Percentiles rank a stretch among this genome's conserved stretches.
Conservation (phyloP, 2,888 invertebrate genomes). For the Melinaea menophilus region DNA sequence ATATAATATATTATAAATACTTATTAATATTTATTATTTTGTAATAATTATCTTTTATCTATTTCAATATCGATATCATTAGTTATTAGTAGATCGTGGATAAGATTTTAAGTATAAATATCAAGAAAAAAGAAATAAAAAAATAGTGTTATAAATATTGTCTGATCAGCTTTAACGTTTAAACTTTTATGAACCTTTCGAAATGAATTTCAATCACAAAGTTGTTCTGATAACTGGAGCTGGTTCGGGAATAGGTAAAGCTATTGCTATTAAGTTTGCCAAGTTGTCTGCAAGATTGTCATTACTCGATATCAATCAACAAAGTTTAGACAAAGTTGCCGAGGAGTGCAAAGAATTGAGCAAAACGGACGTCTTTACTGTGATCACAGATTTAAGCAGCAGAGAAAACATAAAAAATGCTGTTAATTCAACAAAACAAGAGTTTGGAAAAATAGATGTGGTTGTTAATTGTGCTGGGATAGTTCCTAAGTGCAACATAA, state of each 20-base stretch:
- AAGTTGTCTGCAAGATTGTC: background rate
- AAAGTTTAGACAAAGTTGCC: slow-evolving; percentile 37
- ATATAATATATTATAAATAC: no score
- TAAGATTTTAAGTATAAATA: no score
- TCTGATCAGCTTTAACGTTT: background rate
- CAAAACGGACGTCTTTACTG: slow-evolving; percentile 40
- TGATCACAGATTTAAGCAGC: slow-evolving; percentile 40
- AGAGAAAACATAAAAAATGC: slow-evolving; percentile 39
- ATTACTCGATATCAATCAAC: slow-evolving; percentile 35
- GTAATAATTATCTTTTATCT: no score
- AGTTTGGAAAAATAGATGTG: slow-evolving; percentile 44
- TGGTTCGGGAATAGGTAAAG: background rate
- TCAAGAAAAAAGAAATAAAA: no score
- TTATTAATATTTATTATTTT: no score
- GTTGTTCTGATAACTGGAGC: background rate
- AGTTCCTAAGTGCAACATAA: background rate
- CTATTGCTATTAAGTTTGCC: background rate
- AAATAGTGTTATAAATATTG: no score
- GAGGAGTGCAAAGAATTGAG: slow-evolving; percentile 39
- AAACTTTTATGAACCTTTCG: background rate
- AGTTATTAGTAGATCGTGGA: no score
- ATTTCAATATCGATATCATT: no score
- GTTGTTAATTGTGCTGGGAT: slow-evolving; percentile 46
- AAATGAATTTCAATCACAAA: background rate
- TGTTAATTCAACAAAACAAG: slow-evolving; percentile 36